Conservation (phyloP, 2,113 vertebrate species). For the human region DNA sequence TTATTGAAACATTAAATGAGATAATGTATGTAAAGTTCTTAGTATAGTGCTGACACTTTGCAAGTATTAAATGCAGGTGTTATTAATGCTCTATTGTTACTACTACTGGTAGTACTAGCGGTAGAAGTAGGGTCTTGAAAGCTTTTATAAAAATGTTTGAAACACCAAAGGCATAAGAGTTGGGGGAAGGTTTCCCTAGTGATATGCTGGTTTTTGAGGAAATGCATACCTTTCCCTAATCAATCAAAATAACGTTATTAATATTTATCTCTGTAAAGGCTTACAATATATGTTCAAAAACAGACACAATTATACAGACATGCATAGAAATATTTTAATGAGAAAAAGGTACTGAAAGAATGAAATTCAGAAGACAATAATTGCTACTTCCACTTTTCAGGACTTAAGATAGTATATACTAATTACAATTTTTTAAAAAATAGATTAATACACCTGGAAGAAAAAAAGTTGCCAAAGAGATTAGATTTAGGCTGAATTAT, state of each 20-base stretch:
- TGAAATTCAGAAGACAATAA: neutral
- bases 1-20: neutral
- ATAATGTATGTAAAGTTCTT: neutral
- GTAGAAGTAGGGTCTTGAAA: neutral
- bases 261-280: neutral
- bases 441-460: neutral
- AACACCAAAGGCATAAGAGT: neutral
- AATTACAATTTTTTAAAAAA: neutral
- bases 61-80: neutral
- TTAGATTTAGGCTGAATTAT: neutral
- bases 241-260: neutral
- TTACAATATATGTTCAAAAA: neutral
- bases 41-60: neutral
- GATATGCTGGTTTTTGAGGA: neutral
- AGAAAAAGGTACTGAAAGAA: neutral
- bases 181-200: neutral
- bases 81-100: neutral
- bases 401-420: neutral
- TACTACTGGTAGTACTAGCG: neutral
- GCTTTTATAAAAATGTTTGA: neutral
- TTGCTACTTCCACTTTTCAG: neutral
- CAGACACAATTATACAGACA: neutral
- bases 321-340: neutral
- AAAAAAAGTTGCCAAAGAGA: neutral
- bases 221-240: fast-evolving